Evolutionary conservation across 2,113 vertebrate genomes (phyloP), one percentile per base, ranked within the genome.

Genomic region (Oncorhynchus mykiss): DNA sequence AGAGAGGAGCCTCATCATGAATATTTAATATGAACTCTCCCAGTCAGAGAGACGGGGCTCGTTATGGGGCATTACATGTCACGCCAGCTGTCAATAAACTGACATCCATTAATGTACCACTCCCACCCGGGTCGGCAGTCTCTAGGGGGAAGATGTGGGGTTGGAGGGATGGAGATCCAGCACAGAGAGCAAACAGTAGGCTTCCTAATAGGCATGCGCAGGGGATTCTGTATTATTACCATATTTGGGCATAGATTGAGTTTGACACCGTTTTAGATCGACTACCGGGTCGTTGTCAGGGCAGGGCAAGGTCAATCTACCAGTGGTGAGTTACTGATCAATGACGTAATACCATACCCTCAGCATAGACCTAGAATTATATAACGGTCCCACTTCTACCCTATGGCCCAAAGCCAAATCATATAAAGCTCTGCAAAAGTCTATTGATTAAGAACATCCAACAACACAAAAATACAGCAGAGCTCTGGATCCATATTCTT

Each of bases 1-100:
- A 74, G 77, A 90, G 89, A 78, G 86, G 88, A 86, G 82, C 75
- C 59, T 82, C 77, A 12, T 24, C 13, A 4, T 93, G 86, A 92
- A 93, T 93, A 93, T 92, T 92, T 88, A 91, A 93, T 75, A 74
- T 8, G 54, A 70, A 80, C 78, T 80, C 85, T 34, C 82, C 76
- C 85, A 86, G 82, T 88, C 83, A 84, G 83, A 82, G 87, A 2
- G 7, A 75, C 73, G 78, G 2, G 88, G 85, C 87, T 91, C 91
- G 87, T 92, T 93, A 91, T 80, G 64, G 54, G 77, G 84, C 86
- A 83, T 90, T 89, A 90, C 86, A 74, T 84, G 79, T 86, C 89
- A 87, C 82, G 78, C 81, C 70, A 88, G 74, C 90, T 87, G 88
- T 91, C 91, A 90, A 89, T 92, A 91, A 92, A 77, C 78, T 68